These are phyloP conservation scores for Trachops cirrhosus DNA, from an alignment of 2,797 vertebrate species.

Conservation along the genomic window DNA sequence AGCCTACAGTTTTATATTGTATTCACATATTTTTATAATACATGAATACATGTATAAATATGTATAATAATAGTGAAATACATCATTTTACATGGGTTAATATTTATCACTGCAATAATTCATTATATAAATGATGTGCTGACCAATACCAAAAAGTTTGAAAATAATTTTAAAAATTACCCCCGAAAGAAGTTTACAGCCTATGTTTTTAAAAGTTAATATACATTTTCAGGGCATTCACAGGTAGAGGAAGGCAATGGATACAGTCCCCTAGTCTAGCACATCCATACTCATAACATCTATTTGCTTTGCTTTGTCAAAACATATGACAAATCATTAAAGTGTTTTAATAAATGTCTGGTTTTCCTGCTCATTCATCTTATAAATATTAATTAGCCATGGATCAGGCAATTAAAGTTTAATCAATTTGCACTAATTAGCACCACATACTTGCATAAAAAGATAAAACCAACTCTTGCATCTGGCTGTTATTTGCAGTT, in stretches of 20 bases:
- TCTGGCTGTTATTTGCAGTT: conserved; percentile 90
- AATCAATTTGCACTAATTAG: conserved; percentile 91
- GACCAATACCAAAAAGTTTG: conserved; percentile 13
- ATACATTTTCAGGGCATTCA: conserved; percentile 69
- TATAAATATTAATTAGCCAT: conserved; percentile 91
- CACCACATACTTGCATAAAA: conserved; percentile 89
- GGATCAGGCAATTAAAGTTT: conserved; percentile 90
- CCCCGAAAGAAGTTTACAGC: not conserved
- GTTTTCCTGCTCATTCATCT: conserved; percentile 88
- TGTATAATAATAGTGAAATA: not conserved
- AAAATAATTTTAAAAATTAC: conserved; percentile 31
- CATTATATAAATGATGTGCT: not conserved
- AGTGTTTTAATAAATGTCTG: conserved; percentile 90
- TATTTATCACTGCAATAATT: not conserved
- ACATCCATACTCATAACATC: conserved; percentile 84
- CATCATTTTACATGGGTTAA: not conserved
- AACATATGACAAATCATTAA: conserved; percentile 90
- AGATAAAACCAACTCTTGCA: conserved; percentile 88
- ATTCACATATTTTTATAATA: not conserved
- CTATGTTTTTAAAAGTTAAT: conserved; percentile 56
- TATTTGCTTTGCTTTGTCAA: conserved; percentile 89
- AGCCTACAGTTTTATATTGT: not conserved
- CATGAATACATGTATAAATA: not conserved
- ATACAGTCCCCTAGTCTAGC: conserved; percentile 80
- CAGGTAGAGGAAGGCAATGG: conserved; percentile 72